Conservation (phyloP, 2,797 vertebrate species). For the Hippoglossus hippoglossus region DNA sequence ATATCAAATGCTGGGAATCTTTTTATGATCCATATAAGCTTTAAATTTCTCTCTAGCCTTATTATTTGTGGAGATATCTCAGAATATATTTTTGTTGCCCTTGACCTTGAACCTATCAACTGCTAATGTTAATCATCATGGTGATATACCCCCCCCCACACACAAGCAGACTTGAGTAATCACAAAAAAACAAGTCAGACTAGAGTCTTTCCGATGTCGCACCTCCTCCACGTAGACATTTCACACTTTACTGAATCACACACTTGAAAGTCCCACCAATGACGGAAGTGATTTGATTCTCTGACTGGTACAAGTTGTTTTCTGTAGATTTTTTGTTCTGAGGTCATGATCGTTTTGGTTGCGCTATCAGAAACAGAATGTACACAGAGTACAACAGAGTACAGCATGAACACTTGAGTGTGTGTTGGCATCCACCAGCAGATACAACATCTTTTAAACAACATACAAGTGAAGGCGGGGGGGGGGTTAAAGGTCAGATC, state of each 20-base stretch:
- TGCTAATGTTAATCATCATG: no score
- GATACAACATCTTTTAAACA: conserved; percentile 20
- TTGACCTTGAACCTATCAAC: no score
- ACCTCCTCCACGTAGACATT: neutral
- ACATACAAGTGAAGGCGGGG: neutral
- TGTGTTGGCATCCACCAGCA: conserved; percentile 8
- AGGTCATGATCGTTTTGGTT: conserved; percentile 52
- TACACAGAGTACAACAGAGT: no score
- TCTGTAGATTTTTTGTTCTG: neutral
- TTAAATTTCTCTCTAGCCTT: no score
- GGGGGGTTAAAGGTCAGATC: conserved; percentile 20
- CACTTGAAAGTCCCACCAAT: neutral
- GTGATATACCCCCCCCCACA: no score
- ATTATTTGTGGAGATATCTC: no score
- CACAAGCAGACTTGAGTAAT: no score
- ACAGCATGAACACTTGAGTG: conserved; percentile 18
- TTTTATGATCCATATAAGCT: no score
- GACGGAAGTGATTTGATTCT: neutral
- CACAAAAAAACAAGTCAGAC: no score
- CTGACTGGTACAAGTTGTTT: neutral
- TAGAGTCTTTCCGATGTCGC: no score
- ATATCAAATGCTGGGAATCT: no score
- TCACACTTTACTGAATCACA: neutral
- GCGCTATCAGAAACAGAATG: conserved; percentile 39
- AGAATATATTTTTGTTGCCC: no score